Percentiles rank a stretch among this genome's conserved stretches.
Conservation (phyloP, 1,140 invertebrate genomes). For the Temnothorax curvispinosus region DNA sequence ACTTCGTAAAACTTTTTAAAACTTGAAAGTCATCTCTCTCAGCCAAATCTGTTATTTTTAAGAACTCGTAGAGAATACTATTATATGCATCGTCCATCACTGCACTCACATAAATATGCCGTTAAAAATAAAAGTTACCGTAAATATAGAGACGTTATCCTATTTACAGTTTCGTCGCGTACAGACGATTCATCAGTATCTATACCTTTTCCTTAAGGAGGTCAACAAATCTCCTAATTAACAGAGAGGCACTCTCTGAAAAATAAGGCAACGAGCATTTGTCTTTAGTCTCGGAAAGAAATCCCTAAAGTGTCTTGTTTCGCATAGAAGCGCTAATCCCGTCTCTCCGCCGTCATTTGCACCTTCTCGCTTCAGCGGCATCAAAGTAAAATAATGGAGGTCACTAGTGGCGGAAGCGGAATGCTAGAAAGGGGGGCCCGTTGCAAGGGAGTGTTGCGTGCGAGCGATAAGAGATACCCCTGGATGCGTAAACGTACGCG, state of each 20-base stretch:
- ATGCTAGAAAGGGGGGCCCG: slow-evolving; percentile 39
- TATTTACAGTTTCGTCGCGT: background rate
- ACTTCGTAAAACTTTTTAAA: background rate
- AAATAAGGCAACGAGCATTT: slow-evolving; percentile 39
- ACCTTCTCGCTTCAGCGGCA: slow-evolving; percentile 49
- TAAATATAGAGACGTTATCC: background rate
- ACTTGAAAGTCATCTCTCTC: slow-evolving; percentile 12
- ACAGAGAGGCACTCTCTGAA: slow-evolving; percentile 32
- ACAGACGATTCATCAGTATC: background rate
- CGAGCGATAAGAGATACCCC: slow-evolving; percentile 49
- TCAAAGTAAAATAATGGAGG: slow-evolving; percentile 72
- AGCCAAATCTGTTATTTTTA: slow-evolving; percentile 26
- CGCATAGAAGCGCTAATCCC: slow-evolving; percentile 58
- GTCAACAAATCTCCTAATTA: slow-evolving; percentile 59
- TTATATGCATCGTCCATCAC: slow-evolving; percentile 3
- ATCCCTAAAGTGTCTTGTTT: slow-evolving; percentile 67
- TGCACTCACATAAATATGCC: slow-evolving; percentile 3
- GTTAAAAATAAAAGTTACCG: background rate
- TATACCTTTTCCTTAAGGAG: background rate
- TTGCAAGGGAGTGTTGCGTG: slow-evolving; percentile 46
- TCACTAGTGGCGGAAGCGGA: slow-evolving; percentile 51
- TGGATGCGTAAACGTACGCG: slow-evolving; percentile 37
- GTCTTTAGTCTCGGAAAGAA: slow-evolving; percentile 58
- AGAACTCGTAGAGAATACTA: background rate
- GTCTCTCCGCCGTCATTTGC: slow-evolving; percentile 51